These are phyloP conservation scores for Eleutherodactylus coqui DNA, from an alignment of 2,797 vertebrate genomes.

Conservation along the genomic window DNA sequence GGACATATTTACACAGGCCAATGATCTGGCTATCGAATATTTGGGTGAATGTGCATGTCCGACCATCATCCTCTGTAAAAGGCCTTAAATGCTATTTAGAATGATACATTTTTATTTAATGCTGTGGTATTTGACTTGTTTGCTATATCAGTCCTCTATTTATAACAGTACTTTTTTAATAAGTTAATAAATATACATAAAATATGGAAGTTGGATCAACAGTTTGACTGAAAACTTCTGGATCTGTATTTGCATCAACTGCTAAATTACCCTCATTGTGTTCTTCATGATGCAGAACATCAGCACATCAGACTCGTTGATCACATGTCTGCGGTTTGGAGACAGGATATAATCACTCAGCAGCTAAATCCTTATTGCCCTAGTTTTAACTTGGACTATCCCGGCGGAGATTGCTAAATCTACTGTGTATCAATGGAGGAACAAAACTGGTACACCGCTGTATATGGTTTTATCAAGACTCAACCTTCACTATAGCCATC, in stretches of 20 bases:
- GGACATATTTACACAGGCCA: too few relatives aligned
- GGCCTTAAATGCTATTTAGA: too few relatives aligned
- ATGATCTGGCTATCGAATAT: too few relatives aligned
- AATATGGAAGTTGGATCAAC: neutral
- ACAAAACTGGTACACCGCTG: neutral
- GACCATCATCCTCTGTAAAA: too few relatives aligned
- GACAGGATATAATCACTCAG: neutral
- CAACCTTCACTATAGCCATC: neutral
- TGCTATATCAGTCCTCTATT: too few relatives aligned
- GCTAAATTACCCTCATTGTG: neutral
- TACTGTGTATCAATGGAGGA: neutral
- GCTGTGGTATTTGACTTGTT: too few relatives aligned
- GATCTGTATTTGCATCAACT: neutral
- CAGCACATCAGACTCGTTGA: slow-evolving; percentile 9
- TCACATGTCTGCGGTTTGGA: slow-evolving; percentile 40
- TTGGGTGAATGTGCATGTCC: too few relatives aligned
- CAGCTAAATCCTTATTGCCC: slow-evolving; percentile 17
- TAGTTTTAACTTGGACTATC: slow-evolving; percentile 30
- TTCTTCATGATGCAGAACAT: neutral
- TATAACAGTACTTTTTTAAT: too few relatives aligned
- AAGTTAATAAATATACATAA: too few relatives aligned
- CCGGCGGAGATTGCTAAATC: neutral
- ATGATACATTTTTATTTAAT: too few relatives aligned
- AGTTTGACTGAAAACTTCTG: neutral
- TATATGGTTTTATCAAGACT: neutral